Evolutionary conservation across 1,140 invertebrate genomes (phyloP).

Genomic region (Brachionus plicatilis): DNA sequence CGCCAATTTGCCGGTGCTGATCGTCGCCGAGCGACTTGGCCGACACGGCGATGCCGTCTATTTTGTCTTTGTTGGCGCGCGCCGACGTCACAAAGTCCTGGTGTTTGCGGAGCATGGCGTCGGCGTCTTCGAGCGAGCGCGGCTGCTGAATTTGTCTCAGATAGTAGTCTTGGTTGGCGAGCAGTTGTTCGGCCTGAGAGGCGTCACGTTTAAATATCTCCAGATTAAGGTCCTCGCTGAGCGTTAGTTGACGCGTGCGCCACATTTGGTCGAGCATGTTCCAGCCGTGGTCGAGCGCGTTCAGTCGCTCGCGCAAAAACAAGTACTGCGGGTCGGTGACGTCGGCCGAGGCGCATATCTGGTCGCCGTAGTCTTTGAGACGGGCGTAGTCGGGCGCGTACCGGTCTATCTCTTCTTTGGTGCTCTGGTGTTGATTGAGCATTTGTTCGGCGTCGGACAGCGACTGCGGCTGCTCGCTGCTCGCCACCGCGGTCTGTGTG

Average conservation of each 20-base stretch:
- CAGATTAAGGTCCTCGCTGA: conserved; percentile 59
- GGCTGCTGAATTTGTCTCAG: conserved; percentile 65
- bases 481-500: conserved; percentile 88
- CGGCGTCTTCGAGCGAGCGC: conserved; percentile 79
- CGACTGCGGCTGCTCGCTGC: conserved; percentile 86
- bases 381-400: conserved; percentile 93
- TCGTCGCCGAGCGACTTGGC: conserved; percentile 80
- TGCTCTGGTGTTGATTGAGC: conserved; percentile 87
- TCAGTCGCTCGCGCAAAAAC: conserved; percentile 90
- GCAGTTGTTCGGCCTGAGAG: conserved; percentile 89
- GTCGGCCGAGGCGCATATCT: conserved; percentile 71
- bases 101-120: conserved; percentile 91
- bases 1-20: conserved; percentile 80
- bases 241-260: conserved; percentile 89
- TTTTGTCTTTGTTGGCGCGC: conserved; percentile 99
- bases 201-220: conserved; percentile 94
- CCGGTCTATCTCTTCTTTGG: conserved; percentile 96
- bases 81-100: conserved; percentile 98
- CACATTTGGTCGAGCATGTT: conserved; percentile 98
- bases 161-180: conserved; percentile 94
- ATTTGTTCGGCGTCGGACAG: conserved; percentile 87
- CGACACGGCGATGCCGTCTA: conserved; percentile 87
- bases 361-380: conserved; percentile 99
- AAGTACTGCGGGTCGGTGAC: conserved; percentile 88
- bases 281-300: conserved; percentile 96